Base-by-base conservation (phyloP, 2,797 vertebrate genomes). In the Hipposideros larvatus region DNA sequence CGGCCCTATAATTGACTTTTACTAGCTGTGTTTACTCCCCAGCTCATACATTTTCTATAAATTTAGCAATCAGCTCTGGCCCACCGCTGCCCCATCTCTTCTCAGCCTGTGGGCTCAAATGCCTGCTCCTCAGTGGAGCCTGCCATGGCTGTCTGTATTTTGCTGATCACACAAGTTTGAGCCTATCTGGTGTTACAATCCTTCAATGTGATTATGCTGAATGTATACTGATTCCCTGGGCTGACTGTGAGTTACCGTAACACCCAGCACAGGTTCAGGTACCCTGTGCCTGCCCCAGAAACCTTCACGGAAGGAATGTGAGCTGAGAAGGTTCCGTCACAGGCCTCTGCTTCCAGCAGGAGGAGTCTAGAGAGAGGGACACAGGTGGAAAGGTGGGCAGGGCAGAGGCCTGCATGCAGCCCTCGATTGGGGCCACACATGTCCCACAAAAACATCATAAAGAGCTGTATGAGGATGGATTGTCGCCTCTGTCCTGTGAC, bases 61-160 rank as follows among this genome's bases (percentile, higher is more conserved):
- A 57, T 8, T 14, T 37, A 22, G 21, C 11, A 14, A 4, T 28
- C 0, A 1, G 77, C 46, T 88, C 83, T 16, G 26, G 68, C 11
- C 6, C 18, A 26, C 10, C 15, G 5, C 48, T 11, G 48, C 59
- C 85, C n/a, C 0, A 0, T 22, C 11, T 41, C 66, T 71, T 28
- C 63, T 34, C 5, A 4, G 91, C 2, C 4, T 43, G 1, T 15
- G 55, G 31, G 22, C 51, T 34, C 0, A 0, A 74, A 34, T 0
- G 15, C 24, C 57, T 1, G 0, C 24, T 68, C 15, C 22, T 16
- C 2, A 4, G 46, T 1, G 63, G 46, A 55, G 37, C 5, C 90
- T 2, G 5, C 14, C 7, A 26, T 0, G 7, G 31, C 34, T 18
- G 65, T 66, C 43, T 0, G 0, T 0, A 2, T 75, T 80, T 24